phyloP scores from a whole-genome alignment of 2,113 vertebrate genomes.

The Pedetes capensis region DNA sequence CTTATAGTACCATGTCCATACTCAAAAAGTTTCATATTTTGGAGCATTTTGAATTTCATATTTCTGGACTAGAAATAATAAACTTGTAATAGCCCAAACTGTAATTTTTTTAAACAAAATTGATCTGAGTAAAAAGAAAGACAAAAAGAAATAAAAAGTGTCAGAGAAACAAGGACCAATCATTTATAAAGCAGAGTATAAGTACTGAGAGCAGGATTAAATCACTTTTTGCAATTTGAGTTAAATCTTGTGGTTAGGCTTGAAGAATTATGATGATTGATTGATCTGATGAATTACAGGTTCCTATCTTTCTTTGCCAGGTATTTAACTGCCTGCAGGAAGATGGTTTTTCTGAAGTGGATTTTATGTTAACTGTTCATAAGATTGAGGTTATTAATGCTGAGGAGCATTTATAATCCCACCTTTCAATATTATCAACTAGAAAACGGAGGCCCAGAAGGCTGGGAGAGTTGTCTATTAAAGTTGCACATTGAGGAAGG shows the following conservation, averaged over 20 bases:
- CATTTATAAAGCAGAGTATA: background rate
- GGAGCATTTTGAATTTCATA: background rate
- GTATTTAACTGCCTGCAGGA: background rate
- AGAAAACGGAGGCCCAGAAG: background rate
- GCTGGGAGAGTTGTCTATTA: background rate
- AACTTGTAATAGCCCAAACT: background rate
- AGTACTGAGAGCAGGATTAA: background rate
- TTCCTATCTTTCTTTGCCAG: background rate
- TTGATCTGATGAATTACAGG: background rate
- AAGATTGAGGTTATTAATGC: background rate
- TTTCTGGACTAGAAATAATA: background rate
- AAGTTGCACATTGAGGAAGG: background rate
- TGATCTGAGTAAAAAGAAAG: background rate
- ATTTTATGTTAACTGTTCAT: background rate
- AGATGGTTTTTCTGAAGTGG: background rate
- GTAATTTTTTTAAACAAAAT: background rate
- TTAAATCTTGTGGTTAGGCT: background rate
- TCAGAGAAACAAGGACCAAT: background rate
- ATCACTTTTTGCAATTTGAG: background rate
- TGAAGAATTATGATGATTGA: background rate
- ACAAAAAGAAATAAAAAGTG: too few species aligned
- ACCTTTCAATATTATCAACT: background rate
- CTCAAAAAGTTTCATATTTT: background rate
- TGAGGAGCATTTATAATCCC: background rate
- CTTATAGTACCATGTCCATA: background rate